These are phyloP conservation scores for Leptopterna dolabrata DNA, from an alignment of 2,888 invertebrate genomes.

Conservation along the genomic window DNA sequence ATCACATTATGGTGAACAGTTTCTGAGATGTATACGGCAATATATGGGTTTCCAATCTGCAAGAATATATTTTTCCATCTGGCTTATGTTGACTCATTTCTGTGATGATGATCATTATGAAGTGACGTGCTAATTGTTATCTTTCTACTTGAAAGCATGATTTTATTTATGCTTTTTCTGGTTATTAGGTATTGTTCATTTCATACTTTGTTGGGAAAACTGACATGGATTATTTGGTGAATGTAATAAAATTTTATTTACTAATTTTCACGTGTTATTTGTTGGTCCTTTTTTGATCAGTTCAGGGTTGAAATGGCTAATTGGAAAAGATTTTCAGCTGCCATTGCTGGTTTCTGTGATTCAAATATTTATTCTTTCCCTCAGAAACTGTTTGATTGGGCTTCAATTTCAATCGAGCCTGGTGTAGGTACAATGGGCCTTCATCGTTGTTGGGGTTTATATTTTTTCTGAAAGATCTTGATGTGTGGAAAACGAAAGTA, in stretches of 20 bases:
- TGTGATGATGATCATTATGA: conserved; percentile 15
- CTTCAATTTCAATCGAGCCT: too few relatives aligned
- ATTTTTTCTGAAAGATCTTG: too few relatives aligned
- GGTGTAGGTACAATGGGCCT: too few relatives aligned
- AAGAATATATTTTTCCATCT: conserved; percentile 30
- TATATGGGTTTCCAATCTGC: conserved; percentile 40
- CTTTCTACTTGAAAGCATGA: background rate
- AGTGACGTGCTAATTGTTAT: background rate
- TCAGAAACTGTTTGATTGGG: too few relatives aligned
- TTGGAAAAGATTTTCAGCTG: too few relatives aligned
- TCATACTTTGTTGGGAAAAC: background rate
- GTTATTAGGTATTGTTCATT: background rate
- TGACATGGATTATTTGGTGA: conserved; percentile 1
- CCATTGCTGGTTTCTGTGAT: too few relatives aligned
- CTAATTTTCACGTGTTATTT: background rate
- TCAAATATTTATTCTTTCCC: too few relatives aligned
- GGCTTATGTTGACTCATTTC: conserved; percentile 27
- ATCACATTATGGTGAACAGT: background rate
- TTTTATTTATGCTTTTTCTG: background rate
- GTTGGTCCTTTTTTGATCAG: background rate
- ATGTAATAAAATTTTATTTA: conserved; percentile 44
- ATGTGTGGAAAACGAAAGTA: too few relatives aligned
- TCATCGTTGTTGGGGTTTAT: too few relatives aligned
- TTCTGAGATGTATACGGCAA: conserved; percentile 37
- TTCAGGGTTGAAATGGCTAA: too few relatives aligned